Percentiles rank a stretch among this genome's conserved stretches.
These are phyloP conservation scores for Lepidotrigona ventralis DNA, from an alignment of 1,140 invertebrate species.

Conservation along the genomic window DNA sequence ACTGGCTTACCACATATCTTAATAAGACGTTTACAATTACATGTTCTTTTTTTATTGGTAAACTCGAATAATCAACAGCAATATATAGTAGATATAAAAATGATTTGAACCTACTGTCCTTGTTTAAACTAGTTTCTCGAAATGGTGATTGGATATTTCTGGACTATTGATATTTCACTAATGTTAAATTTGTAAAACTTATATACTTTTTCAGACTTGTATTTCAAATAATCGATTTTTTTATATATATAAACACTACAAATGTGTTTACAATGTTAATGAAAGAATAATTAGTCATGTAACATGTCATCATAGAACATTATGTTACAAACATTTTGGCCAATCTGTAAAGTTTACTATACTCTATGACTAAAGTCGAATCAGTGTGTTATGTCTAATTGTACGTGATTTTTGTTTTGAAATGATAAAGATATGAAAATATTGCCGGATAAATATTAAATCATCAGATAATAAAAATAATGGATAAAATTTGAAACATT, in stretches of 20 bases:
- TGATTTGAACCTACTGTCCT: background rate
- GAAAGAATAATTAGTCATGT: background rate
- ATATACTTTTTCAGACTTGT: background rate
- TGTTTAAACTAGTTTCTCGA: slow-evolving; percentile 2
- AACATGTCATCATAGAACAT: too few species aligned
- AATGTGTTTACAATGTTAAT: background rate
- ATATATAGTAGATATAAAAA: background rate
- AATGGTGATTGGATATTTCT: slow-evolving; percentile 9
- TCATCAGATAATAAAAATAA: background rate
- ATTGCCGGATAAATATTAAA: background rate
- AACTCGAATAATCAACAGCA: background rate
- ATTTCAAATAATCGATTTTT: background rate
- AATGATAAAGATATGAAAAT: background rate
- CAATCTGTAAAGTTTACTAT: background rate
- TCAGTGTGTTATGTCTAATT: too few species aligned
- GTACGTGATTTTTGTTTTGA: background rate
- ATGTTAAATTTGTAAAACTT: background rate
- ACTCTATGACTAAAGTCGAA: background rate
- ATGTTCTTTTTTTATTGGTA: slow-evolving; percentile 11
- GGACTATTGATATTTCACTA: background rate
- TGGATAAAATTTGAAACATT: background rate
- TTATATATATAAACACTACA: background rate
- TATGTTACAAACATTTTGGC: background rate
- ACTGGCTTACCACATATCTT: slow-evolving; percentile 4
- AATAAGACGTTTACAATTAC: slow-evolving; percentile 12